These are phyloP conservation scores for Ifrita kowaldi DNA, from an alignment of 2,113 vertebrate species.

Conservation along the genomic window DNA sequence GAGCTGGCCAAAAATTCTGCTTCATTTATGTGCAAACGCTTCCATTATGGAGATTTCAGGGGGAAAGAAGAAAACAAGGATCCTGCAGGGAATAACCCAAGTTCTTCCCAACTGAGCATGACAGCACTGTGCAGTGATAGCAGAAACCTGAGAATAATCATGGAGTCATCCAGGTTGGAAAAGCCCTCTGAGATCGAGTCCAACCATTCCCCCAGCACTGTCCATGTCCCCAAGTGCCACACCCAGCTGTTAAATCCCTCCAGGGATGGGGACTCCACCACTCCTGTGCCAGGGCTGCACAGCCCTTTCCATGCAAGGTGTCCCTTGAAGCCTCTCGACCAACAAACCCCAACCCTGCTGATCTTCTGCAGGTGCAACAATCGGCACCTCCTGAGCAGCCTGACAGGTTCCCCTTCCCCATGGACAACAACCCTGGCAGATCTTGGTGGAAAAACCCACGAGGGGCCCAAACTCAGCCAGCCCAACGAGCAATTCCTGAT, in stretches of 20 bases:
- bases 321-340: background rate
- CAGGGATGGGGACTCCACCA: background rate
- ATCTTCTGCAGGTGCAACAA: background rate
- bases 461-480: background rate
- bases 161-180: background rate
- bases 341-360: background rate
- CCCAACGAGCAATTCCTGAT: accelerated
- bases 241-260: background rate
- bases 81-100: background rate
- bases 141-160: background rate
- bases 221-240: background rate
- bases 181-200: background rate
- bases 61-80: background rate
- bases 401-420: background rate
- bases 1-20: background rate
- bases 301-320: background rate
- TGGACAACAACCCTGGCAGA: background rate
- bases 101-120: background rate
- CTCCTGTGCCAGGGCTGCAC: background rate
- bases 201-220: background rate
- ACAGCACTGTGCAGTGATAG: accelerated
- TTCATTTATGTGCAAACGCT: background rate
- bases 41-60: background rate
- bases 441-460: accelerated
- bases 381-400: accelerated